Evolutionary conservation across 2,888 invertebrate species (phyloP), one percentile per base, ranked within the genome.

Genomic region (Caenorhabditis angaria): DNA sequence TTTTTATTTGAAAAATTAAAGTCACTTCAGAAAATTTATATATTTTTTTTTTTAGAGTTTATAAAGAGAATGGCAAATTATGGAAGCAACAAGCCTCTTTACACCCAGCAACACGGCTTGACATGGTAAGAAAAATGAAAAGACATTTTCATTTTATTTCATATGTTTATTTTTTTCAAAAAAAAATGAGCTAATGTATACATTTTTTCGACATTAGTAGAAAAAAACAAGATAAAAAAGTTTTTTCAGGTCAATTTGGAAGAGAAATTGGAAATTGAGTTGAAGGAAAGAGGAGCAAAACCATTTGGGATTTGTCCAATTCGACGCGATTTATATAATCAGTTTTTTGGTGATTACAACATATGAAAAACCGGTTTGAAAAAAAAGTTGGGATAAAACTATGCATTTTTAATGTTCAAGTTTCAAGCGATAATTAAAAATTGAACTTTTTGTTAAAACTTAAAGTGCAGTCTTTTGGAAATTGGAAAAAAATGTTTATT

Each of bases 81-180:
- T 90, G 90, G 90, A 88, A 89, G 25, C 90, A 90, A 76, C 88
- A 93, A 91, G 94, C 97, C 79, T 97, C 97, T 0, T 94, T 95
- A 65, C 95, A 94, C 2, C 97, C 97, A 3, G 95, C 97, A 0
- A 97, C 97, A 0, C 91, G 97, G 59, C 90, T 95, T 82, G 97
- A 97, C 89, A 95, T 97, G 18, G 80, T 78, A 32, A 55, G 41
- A 41, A 5, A 41, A 41, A 41, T 41, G 10, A 12, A n/a, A n/a
- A n/a, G n/a, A n/a, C n/a, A n/a, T 48, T n/a, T 8, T 48, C 5
- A n/a, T 14, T 14, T 14, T 4, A 48, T 14, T 48, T n/a, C 35
- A 14, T 35, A 10, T 35, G 8, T 10, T n/a, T n/a, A n/a, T n/a
- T n/a, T n/a, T n/a, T n/a, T n/a, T n/a, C n/a, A n/a, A n/a, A n/a